phyloP scores from a whole-genome alignment of 2,888 invertebrate genomes.

The Iphiclides podalirius region DNA sequence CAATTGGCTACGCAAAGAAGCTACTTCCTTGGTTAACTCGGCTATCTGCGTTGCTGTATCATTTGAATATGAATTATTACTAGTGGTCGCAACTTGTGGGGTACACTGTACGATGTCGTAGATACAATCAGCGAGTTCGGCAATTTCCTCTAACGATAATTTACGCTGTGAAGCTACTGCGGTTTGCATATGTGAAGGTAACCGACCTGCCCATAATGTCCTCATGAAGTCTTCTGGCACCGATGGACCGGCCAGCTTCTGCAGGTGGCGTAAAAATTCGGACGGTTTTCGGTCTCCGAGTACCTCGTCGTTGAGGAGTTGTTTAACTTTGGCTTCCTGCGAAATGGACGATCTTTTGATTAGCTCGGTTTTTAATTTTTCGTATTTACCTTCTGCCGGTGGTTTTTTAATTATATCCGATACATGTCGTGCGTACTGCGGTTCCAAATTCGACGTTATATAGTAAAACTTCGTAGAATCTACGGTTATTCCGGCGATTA shows the following conservation, averaged over 20 bases:
- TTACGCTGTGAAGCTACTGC: slow-evolving; percentile 21
- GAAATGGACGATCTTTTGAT: slow-evolving; percentile 24
- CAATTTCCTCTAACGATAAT: slow-evolving; percentile 5
- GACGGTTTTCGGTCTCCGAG: slow-evolving; percentile 25
- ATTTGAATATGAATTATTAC: no score
- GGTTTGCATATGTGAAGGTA: slow-evolving; percentile 21
- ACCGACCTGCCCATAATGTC: no score
- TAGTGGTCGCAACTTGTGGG: slow-evolving; percentile 10
- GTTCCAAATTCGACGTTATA: no score
- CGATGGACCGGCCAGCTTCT: slow-evolving; percentile 18
- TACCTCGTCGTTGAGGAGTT: slow-evolving; percentile 18
- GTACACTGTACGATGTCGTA: slow-evolving; percentile 21
- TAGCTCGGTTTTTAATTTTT: no score
- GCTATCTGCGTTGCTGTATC: slow-evolving; percentile 12
- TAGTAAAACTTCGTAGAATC: no score
- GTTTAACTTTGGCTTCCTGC: slow-evolving; percentile 21
- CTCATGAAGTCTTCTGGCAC: slow-evolving; percentile 23
- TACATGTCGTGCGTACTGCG: neutral
- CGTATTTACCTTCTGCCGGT: no score
- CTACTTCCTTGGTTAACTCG: neutral
- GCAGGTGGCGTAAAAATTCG: no score
- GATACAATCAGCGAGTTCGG: slow-evolving; percentile 24
- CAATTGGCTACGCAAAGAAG: neutral
- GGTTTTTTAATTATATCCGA: neutral
- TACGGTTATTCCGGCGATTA: no score